Evolutionary conservation across 2,113 vertebrate genomes (phyloP), one percentile per base, ranked within the genome.

Genomic region (Plectropomus leopardus): DNA sequence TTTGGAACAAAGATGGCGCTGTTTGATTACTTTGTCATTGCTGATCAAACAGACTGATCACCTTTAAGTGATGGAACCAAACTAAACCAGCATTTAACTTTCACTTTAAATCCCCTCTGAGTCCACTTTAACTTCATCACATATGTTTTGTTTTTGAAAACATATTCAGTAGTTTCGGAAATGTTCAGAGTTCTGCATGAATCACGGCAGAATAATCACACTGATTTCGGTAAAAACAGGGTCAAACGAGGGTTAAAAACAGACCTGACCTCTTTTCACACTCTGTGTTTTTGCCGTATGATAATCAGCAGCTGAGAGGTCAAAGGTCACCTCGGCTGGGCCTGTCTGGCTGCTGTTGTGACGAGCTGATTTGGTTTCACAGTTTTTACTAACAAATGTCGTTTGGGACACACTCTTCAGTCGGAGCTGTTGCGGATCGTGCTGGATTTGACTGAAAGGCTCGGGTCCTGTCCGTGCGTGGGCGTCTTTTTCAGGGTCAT

Each of bases 381-480:
- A 34, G 51, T 17, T 91, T 87, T 84, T 42, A 85, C 87, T 89
- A 82, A 73, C 89, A 86, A 86, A 90, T 85, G 50, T 44, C 36
- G 2, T 72, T 76, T 45, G 0, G 42, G 11, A 42, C 36, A 7
- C 48, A 1, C 16, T 50, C 24, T 8, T 59, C 13, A 68, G 45
- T 10, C 23, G 1, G 21, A 59, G 76, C 76, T 74, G 76, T 53
- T 15, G 32, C 0, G 15, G 71, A 76, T 28, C 8, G 21, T 14
- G 59, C 7, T 54, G 21, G 8, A 50, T 82, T 78, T 78, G 74
- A 72, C 42, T 55, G n/a, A 73, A 4, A 58, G 66, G 23, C 32
- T 61, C 16, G 1, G 40, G 24, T 11, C 3, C 1, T 78, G 61
- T 59, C 28, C 36, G 68, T 47, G 40, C 28, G 9, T n/a, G 36